These are phyloP conservation scores for Ceramica pisi DNA, from an alignment of 2,888 invertebrate species.

Conservation along the genomic window DNA sequence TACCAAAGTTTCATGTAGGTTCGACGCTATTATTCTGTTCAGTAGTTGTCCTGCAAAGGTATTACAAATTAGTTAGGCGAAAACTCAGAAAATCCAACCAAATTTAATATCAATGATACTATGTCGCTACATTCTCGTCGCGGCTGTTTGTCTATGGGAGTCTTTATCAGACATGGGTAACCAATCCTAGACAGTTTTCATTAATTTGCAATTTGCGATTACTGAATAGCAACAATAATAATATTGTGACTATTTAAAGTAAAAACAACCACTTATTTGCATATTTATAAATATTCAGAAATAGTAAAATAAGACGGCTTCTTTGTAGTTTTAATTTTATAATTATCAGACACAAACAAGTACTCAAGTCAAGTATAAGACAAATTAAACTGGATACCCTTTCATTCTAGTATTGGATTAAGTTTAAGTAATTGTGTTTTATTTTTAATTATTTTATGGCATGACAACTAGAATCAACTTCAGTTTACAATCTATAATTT, in stretches of 20 bases:
- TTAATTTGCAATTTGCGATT: not conserved
- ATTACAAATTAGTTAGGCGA: not conserved
- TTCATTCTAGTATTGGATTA: conserved; percentile 6
- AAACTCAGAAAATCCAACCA: not conserved
- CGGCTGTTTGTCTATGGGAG: no score
- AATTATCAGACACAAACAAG: conserved; percentile 38
- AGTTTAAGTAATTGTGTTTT: conserved; percentile 17
- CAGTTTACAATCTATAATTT: conserved; percentile 1
- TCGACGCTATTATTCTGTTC: conserved; percentile 82
- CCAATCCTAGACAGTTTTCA: not conserved
- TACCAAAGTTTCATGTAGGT: conserved; percentile 81
- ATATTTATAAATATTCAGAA: not conserved
- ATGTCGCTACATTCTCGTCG: not conserved
- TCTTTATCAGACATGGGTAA: not conserved
- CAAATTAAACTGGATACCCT: conserved; percentile 14
- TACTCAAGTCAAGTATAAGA: conserved; percentile 1
- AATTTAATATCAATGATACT: no score
- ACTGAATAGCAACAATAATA: not conserved
- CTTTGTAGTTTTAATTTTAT: not conserved
- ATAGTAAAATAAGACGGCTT: not conserved
- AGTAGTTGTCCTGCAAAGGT: conserved; percentile 78
- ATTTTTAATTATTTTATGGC: conserved; percentile 1
- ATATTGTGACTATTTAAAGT: not conserved
- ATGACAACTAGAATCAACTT: not conserved
- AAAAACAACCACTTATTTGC: not conserved